phyloP scores from a whole-genome alignment of 2,888 invertebrate genomes.

The Ceraclea dissimilis region DNA sequence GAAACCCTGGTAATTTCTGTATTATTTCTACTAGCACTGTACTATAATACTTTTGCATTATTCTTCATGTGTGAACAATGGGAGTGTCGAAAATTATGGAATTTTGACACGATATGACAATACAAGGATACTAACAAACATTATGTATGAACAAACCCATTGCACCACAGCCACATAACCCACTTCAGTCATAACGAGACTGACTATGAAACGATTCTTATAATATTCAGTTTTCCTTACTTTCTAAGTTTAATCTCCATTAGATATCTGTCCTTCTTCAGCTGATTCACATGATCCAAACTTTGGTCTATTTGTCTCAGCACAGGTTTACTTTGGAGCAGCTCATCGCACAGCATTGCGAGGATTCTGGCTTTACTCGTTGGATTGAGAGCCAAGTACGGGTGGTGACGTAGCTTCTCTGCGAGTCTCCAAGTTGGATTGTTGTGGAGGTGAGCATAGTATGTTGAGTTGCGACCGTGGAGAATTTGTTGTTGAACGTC shows the following conservation, averaged over 20 bases:
- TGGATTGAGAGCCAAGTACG: slow-evolving; percentile 78
- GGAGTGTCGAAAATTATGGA: too few relatives aligned
- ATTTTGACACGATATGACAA: too few relatives aligned
- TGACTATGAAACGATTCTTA: too few relatives aligned
- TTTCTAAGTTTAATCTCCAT: slow-evolving; percentile 90
- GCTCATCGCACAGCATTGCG: slow-evolving; percentile 88
- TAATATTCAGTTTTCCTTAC: too few relatives aligned
- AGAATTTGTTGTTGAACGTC: slow-evolving; percentile 59
- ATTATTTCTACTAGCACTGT: too few relatives aligned
- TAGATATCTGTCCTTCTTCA: slow-evolving; percentile 86
- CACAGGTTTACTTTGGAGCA: slow-evolving; percentile 87
- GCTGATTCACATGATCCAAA: slow-evolving; percentile 77
- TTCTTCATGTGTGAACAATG: too few relatives aligned
- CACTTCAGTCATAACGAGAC: too few relatives aligned
- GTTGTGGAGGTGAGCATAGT: slow-evolving; percentile 68
- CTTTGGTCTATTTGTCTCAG: slow-evolving; percentile 82
- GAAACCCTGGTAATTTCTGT: too few relatives aligned
- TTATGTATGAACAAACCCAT: too few relatives aligned
- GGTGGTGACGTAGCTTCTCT: slow-evolving; percentile 71
- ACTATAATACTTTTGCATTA: too few relatives aligned
- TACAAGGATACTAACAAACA: too few relatives aligned
- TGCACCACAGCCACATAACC: too few relatives aligned
- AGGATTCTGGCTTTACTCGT: slow-evolving; percentile 83
- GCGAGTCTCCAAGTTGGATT: slow-evolving; percentile 54
- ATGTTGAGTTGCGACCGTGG: slow-evolving; percentile 68